Evolutionary conservation across 2,797 vertebrate species (phyloP), one percentile per base, ranked within the genome.

Genomic region (Thalassophryne amazonica): DNA sequence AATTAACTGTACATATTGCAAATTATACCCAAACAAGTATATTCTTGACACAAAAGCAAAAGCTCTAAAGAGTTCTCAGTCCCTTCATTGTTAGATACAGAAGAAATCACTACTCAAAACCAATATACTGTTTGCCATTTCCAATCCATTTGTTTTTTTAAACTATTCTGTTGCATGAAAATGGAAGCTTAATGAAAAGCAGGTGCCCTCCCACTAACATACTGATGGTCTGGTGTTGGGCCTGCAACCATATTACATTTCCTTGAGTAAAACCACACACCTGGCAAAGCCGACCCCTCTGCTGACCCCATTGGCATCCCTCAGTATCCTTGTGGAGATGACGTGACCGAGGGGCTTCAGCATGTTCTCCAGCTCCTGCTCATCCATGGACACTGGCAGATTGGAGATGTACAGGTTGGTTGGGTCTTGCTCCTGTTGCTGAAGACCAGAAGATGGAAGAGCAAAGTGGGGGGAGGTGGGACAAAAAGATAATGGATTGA

Each of bases 321-420:
- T 91, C 77, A 99, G 92, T 93, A 98, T 98, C 85, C 95, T 90
- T 21, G 97, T 99, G 75, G 96, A 99, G 88, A 99, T 98, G 72
- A 98, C 96, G 45, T 99, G 97, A 69, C 96, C 97, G 29, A 98
- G 95, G 15, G 96, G 95, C 80, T 98, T 98, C 83, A 98, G 90
- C 95, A 96, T 96, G 61, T 95, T 97, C 91, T 98, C 95, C 82
- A 98, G 90, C 75, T 97, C 95, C 86, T 98, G 95, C 70, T 98
- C 95, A 50, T 97, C 95, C 95, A 98, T 97, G 25, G 94, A 96
- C 77, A 96, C 92, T 0, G 97, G 97, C 80, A 99, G 92, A 88
- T 99, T 99, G 81, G 97, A 98, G 89, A 99, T 98, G 90, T 99
- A 99, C 63, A 99, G 92, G 86, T 99, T 99, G 71, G 97, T 99